Percentiles rank a stretch among this genome's conserved stretches.
These are phyloP conservation scores for Chlorodrepanis virens DNA, from an alignment of 2,113 vertebrate genomes.

Conservation along the genomic window DNA sequence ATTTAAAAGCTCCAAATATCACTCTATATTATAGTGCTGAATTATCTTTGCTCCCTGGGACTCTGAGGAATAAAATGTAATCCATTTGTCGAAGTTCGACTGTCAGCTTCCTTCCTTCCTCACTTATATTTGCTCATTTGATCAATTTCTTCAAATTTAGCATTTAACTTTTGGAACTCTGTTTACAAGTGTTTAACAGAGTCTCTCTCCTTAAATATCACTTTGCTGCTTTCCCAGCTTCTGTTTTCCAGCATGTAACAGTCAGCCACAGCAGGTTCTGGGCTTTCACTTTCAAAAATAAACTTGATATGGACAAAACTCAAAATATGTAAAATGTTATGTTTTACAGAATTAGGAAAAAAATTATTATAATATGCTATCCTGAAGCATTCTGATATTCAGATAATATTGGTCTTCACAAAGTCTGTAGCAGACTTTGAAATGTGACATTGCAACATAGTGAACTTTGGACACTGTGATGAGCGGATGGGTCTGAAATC, in stretches of 20 bases:
- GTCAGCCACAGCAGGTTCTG: not conserved
- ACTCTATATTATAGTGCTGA: not conserved
- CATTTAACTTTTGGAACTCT: not conserved
- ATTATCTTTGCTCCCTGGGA: not conserved
- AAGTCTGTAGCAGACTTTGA: not conserved
- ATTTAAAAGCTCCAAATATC: not conserved
- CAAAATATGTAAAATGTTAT: not conserved
- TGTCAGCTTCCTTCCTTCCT: not conserved
- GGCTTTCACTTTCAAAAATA: not conserved
- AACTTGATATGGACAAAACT: not conserved
- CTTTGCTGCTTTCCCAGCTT: not conserved
- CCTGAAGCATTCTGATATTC: not conserved
- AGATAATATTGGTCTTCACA: not conserved
- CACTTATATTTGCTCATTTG: not conserved
- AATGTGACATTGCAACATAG: constrained; percentile 13
- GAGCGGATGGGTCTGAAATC: constrained; percentile 27
- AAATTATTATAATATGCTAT: not conserved
- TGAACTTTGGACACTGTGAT: constrained; percentile 14
- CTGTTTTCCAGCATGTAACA: not conserved
- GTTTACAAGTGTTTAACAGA: not conserved
- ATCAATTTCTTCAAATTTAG: not conserved
- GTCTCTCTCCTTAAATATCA: not conserved
- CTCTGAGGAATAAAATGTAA: not conserved
- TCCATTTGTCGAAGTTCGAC: not conserved
- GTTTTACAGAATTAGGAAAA: not conserved